Conservation (phyloP, 2,888 invertebrate species). For the Amblyteles armatorius region DNA sequence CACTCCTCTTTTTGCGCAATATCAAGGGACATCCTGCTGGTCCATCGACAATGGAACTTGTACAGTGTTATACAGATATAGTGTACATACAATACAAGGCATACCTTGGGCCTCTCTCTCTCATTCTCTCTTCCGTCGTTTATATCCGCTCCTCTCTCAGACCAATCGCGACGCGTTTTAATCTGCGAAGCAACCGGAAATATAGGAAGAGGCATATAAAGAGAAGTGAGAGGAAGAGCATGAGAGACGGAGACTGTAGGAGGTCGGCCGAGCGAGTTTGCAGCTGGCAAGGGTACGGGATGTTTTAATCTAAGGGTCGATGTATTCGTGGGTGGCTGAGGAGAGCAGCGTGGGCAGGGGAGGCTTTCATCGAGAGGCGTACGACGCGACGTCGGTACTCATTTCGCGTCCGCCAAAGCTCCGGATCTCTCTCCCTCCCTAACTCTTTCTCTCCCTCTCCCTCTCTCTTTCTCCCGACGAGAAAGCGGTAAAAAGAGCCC, state of each 20-base stretch:
- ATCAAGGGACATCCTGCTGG: conserved; percentile 45
- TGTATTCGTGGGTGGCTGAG: conserved; percentile 71
- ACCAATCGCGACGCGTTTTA: conserved; percentile 74
- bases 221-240: conserved; percentile 22
- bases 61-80: conserved; percentile 43
- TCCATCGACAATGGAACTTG: conserved; percentile 49
- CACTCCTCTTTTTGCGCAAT: conserved; percentile 53
- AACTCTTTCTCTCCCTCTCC: not conserved
- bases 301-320: conserved; percentile 79
- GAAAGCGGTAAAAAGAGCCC: conserved; percentile 15
- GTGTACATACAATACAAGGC: conserved; percentile 27
- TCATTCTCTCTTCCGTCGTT: conserved; percentile 43
- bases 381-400: conserved; percentile 60
- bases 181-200: conserved; percentile 70
- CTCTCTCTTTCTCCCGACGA: not conserved
- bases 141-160: conserved; percentile 45
- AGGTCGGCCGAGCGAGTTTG: conserved; percentile 54
- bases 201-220: conserved; percentile 50
- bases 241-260: conserved; percentile 16
- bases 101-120: conserved; percentile 32
- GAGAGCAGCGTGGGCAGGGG: conserved; percentile 40
- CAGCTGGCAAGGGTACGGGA: conserved; percentile 62
- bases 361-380: conserved; percentile 63
- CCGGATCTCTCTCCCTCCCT: conserved; percentile 14
- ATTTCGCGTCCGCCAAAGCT: conserved; percentile 64